These are phyloP conservation scores for Formica aserva DNA, from an alignment of 2,888 invertebrate genomes.

Conservation along the genomic window DNA sequence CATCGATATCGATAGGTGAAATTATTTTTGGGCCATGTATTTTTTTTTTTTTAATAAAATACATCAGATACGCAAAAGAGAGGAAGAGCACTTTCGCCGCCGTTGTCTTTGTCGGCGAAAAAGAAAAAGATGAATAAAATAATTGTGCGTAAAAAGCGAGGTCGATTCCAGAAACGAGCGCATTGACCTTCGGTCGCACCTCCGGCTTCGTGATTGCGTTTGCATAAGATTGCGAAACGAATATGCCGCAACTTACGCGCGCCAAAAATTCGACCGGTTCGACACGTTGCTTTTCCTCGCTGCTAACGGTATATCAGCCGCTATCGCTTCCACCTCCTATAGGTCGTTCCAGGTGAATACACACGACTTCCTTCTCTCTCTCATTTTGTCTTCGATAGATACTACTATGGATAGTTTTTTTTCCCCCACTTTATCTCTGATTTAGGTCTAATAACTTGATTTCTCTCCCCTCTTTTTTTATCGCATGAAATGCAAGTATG, in stretches of 20 bases:
- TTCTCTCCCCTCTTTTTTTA: neutral
- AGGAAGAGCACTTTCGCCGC: neutral
- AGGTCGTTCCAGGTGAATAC: slow-evolving; percentile 62
- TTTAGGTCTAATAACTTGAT: slow-evolving; percentile 7
- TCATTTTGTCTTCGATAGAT: neutral
- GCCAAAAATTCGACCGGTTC: slow-evolving; percentile 77
- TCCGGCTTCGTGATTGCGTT: slow-evolving; percentile 7
- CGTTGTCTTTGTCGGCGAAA: neutral
- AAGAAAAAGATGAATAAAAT: neutral
- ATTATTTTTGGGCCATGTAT: neutral
- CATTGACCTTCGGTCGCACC: slow-evolving; percentile 43
- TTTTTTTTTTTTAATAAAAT: neutral
- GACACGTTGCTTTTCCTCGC: slow-evolving; percentile 64
- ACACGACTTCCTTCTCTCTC: slow-evolving; percentile 38
- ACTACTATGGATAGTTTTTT: neutral
- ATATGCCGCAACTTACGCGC: slow-evolving; percentile 29
- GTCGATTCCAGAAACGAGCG: slow-evolving; percentile 19
- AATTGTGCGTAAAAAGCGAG: neutral
- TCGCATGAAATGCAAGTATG: neutral
- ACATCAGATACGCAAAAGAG: no score
- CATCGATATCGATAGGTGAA: neutral
- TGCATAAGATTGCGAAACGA: slow-evolving; percentile 51
- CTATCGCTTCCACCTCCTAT: slow-evolving; percentile 58
- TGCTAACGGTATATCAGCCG: slow-evolving; percentile 73
- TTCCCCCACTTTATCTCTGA: neutral